A percentile compares a stretch with the other conserved stretches of the same genome.
phyloP scores from a whole-genome alignment of 2,797 vertebrate species.

The Chiroxiphia lanceolata region DNA sequence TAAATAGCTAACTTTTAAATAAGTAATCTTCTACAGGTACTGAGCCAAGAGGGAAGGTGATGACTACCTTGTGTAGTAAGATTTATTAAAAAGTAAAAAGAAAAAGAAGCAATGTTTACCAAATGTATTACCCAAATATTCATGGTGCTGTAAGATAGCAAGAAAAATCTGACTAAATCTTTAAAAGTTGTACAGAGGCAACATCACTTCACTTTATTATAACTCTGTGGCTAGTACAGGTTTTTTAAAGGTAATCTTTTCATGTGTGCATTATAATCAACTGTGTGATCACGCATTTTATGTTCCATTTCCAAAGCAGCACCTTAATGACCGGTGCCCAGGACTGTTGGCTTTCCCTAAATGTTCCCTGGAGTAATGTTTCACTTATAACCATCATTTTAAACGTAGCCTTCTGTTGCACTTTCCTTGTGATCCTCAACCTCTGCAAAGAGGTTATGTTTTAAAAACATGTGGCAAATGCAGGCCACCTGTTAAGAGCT shows the following conservation, averaged over 20 bases:
- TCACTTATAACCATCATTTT: constrained; percentile 51
- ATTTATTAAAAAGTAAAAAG: neutral
- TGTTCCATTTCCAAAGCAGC: constrained; percentile 31
- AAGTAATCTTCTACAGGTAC: neutral
- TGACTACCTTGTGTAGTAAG: neutral
- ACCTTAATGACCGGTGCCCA: constrained; percentile 13
- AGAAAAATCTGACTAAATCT: neutral
- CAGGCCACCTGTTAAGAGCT: constrained; percentile 58
- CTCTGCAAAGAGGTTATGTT: constrained; percentile 48
- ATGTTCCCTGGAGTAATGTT: constrained; percentile 29
- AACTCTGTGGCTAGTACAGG: neutral
- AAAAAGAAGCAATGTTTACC: neutral
- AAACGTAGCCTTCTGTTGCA: constrained; percentile 14
- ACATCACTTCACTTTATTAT: neutral
- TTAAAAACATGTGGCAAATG: constrained; percentile 38
- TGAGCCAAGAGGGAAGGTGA: neutral
- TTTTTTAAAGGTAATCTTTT: neutral
- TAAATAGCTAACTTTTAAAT: neutral
- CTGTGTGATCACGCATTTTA: neutral
- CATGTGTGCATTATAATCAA: neutral
- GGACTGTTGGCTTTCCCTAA: constrained; percentile 24
- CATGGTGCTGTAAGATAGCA: neutral
- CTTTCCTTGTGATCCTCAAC: constrained; percentile 40
- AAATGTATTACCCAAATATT: neutral
- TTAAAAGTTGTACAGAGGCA: neutral